Percentiles rank a stretch among this genome's conserved stretches.
phyloP scores from a whole-genome alignment of 2,888 invertebrate species.

The Gisinianus flammeolus region DNA sequence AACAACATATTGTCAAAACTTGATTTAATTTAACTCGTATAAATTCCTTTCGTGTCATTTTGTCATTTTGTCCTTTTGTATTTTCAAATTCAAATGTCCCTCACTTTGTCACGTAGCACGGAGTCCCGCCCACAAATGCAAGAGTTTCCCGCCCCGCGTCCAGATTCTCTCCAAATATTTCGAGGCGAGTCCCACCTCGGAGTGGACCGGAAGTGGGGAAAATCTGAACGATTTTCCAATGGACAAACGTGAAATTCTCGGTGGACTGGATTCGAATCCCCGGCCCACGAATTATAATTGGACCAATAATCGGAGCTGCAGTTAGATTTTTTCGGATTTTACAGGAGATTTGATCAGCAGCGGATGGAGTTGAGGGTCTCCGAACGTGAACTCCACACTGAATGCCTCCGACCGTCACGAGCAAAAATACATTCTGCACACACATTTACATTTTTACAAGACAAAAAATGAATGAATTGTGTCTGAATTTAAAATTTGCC shows the following conservation, averaged over 20 bases:
- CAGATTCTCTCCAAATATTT: slow-evolving; percentile 22
- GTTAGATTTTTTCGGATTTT: background rate
- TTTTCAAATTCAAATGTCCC: background rate
- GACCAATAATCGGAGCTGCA: background rate
- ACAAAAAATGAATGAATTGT: background rate
- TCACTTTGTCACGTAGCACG: slow-evolving; percentile 22
- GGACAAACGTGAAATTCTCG: slow-evolving; percentile 20
- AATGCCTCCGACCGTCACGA: background rate
- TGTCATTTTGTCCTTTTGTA: background rate
- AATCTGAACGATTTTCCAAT: slow-evolving; percentile 9
- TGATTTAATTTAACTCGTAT: no score
- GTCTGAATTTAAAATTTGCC: background rate
- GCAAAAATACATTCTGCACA: slow-evolving; percentile 11
- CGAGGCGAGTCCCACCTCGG: slow-evolving; percentile 21
- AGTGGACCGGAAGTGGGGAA: slow-evolving; percentile 24
- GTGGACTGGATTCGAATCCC: slow-evolving; percentile 17
- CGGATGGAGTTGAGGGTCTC: background rate
- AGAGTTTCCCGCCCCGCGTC: slow-evolving; percentile 15
- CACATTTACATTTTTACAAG: no score
- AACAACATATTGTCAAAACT: background rate
- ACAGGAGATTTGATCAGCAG: background rate
- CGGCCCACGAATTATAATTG: slow-evolving; percentile 18
- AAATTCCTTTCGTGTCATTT: no score
- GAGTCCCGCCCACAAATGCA: slow-evolving; percentile 16
- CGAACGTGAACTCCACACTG: slow-evolving; percentile 5